phyloP scores from a whole-genome alignment of 1,140 invertebrate species.

The Papilio xuthus region DNA sequence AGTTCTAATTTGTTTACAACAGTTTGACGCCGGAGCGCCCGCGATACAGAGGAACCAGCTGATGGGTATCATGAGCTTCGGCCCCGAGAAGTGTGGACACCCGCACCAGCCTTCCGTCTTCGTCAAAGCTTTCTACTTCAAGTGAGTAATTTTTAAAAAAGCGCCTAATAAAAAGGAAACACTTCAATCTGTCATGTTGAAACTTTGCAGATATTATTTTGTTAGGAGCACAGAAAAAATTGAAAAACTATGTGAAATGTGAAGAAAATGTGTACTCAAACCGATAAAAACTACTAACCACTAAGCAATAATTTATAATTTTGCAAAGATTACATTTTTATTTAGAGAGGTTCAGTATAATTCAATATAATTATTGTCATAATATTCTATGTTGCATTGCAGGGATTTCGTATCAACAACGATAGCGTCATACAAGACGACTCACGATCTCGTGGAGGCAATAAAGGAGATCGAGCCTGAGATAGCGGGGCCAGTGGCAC shows the following conservation, averaged over 20 bases:
- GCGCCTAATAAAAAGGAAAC: background rate
- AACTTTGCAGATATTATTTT: background rate
- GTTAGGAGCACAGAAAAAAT: background rate
- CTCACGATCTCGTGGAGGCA: conserved; percentile 64
- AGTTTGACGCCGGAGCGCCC: conserved; percentile 76
- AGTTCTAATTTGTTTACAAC: conserved; percentile 4
- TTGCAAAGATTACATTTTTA: no score
- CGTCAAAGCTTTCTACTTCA: conserved; percentile 73
- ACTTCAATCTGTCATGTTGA: background rate
- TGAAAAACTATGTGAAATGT: no score
- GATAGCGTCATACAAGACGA: conserved; percentile 70
- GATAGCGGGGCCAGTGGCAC: background rate
- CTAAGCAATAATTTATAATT: no score
- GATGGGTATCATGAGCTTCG: conserved; percentile 76
- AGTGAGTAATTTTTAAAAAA: conserved; percentile 45
- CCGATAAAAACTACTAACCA: no score
- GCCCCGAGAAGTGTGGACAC: conserved; percentile 70
- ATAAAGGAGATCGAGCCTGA: conserved; percentile 46
- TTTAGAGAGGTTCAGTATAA: no score
- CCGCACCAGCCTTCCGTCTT: conserved; percentile 72
- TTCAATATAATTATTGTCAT: no score
- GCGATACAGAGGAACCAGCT: conserved; percentile 68
- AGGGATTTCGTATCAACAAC: conserved; percentile 70
- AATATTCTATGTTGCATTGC: conserved; percentile 32
- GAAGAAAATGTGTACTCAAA: no score